Evolutionary conservation across 2,113 vertebrate species (phyloP).

Genomic region (Cisticola juncidis): DNA sequence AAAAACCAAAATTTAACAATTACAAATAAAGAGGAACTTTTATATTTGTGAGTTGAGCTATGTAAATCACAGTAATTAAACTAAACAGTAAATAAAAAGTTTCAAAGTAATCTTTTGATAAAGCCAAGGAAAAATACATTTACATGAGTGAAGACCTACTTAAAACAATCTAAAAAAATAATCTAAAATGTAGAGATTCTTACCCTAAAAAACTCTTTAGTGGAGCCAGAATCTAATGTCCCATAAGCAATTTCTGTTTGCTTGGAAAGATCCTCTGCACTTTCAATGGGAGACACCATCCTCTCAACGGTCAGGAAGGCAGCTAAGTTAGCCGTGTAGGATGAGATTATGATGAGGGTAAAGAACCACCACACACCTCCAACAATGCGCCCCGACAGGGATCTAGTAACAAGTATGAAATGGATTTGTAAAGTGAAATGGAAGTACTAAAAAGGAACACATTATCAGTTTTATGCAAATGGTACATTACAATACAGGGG

Average conservation of each 20-base stretch:
- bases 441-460: conserved; percentile 54
- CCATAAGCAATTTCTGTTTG: conserved; percentile 98
- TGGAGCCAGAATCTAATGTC: conserved; percentile 97
- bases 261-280: conserved; percentile 97
- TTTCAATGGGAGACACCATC: conserved; percentile 99
- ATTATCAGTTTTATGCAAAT: conserved; percentile 61
- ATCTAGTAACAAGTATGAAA: conserved; percentile 86
- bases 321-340: conserved; percentile 99
- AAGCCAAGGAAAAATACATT: neutral
- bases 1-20: neutral
- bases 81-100: neutral
- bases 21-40: neutral
- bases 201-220: conserved; percentile 99
- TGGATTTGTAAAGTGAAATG: conserved; percentile 77
- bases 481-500: neutral
- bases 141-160: neutral
- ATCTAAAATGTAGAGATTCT: conserved; percentile 58
- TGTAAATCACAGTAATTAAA: neutral
- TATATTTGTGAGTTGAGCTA: neutral
- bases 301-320: conserved; percentile 99
- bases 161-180: neutral
- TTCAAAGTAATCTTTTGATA: neutral
- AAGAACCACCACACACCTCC: conserved; percentile 99
- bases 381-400: conserved; percentile 97
- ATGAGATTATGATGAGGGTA: conserved; percentile 99